Percentiles rank a stretch among this genome's conserved stretches.
Evolutionary conservation across 2,113 vertebrate species (phyloP).

Genomic region (Lepus americanus): DNA sequence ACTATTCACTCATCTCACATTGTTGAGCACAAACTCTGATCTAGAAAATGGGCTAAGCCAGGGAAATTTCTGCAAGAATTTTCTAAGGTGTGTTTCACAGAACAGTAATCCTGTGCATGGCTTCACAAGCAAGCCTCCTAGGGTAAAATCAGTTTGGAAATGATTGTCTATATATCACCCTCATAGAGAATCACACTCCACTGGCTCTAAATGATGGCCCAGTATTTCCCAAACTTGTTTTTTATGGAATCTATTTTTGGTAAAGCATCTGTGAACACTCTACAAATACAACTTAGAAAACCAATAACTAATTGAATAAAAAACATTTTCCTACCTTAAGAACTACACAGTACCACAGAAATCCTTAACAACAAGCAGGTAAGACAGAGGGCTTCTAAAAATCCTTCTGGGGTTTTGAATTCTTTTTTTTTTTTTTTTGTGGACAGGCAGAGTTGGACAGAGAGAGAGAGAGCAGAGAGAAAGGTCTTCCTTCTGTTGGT

Average conservation of each 20-base stretch:
- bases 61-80: not conserved
- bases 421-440: not conserved
- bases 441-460: too few species aligned
- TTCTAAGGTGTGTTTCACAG: not conserved
- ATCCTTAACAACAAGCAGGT: not conserved
- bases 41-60: not conserved
- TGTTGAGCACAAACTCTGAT: not conserved
- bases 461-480: too few species aligned
- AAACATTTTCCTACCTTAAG: not conserved
- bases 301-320: not conserved
- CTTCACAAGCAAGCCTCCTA: not conserved
- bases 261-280: conserved; percentile 55
- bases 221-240: not conserved
- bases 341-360: not conserved
- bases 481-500: too few species aligned
- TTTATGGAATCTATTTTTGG: conserved; percentile 45
- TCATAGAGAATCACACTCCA: not conserved
- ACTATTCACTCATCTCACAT: not conserved
- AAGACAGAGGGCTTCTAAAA: not conserved
- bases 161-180: not conserved
- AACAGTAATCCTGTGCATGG: too few species aligned
- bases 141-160: not conserved
- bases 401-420: not conserved
- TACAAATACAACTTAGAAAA: not conserved
- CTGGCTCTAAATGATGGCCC: not conserved